Percentiles rank a stretch among this genome's conserved stretches.
Conservation (phyloP, 2,113 vertebrate species). For the Nanorana parkeri region DNA sequence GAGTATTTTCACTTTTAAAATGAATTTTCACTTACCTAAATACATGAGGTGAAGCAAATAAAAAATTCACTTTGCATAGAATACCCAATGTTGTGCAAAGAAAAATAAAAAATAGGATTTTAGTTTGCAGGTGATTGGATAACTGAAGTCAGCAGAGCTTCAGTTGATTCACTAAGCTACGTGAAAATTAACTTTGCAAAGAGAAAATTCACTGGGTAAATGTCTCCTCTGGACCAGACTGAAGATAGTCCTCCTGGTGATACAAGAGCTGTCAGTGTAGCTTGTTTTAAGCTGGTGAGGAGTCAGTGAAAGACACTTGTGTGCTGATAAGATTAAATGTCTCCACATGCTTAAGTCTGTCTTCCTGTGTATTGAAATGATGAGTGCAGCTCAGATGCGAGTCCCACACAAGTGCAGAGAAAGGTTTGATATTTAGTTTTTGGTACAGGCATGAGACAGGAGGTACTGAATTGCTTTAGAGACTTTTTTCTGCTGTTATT, state of each 20-base stretch:
- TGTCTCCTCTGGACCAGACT: not conserved
- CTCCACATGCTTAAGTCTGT: conserved; percentile 24
- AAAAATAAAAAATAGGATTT: too few species aligned
- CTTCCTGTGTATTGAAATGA: conserved; percentile 40
- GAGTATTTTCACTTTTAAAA: too few species aligned
- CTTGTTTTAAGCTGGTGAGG: conserved; percentile 45
- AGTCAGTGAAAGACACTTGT: conserved; percentile 49
- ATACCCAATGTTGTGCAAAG: too few species aligned
- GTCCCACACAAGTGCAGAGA: conserved; percentile 1
- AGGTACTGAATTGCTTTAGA: not conserved
- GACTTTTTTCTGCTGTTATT: not conserved
- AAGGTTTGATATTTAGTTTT: conserved; percentile 9
- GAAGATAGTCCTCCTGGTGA: not conserved
- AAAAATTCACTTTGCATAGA: too few species aligned
- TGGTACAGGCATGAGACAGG: not conserved
- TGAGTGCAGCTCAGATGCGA: not conserved
- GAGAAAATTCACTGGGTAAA: too few species aligned
- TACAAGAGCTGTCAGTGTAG: not conserved
- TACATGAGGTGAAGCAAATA: too few species aligned
- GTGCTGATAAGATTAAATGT: conserved; percentile 53
- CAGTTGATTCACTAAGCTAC: too few species aligned
- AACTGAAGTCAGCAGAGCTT: too few species aligned
- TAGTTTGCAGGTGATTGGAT: too few species aligned
- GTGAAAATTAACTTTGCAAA: too few species aligned
- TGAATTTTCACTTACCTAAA: too few species aligned